Evolutionary conservation across 2,888 invertebrate species (phyloP).

Genomic region (Catocala sponsa): DNA sequence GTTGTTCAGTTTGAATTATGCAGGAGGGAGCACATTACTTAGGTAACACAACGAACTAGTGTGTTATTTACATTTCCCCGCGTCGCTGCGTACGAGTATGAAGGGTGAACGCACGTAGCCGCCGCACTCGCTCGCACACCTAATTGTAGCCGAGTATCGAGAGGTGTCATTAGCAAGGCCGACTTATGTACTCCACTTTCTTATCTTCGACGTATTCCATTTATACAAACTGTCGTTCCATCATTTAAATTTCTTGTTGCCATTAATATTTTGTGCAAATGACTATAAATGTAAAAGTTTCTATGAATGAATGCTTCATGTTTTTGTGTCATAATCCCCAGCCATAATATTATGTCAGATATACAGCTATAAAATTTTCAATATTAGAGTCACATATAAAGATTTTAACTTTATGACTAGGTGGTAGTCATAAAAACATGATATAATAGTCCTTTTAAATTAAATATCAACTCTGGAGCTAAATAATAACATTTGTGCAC

Average conservation of each 20-base stretch:
- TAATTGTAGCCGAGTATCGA: conserved; percentile 48
- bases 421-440: too few relatives aligned
- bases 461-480: too few relatives aligned
- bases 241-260: conserved; percentile 32
- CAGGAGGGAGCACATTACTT: conserved; percentile 24
- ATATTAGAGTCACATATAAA: too few relatives aligned
- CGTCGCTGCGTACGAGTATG: conserved; percentile 31
- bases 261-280: conserved; percentile 16
- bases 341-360: too few relatives aligned
- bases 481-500: too few relatives aligned
- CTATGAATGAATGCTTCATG: background rate
- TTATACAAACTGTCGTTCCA: conserved; percentile 33
- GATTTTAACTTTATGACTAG: too few relatives aligned
- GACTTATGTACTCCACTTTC: conserved; percentile 47
- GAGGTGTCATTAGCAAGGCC: conserved; percentile 56
- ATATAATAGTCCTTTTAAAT: too few relatives aligned
- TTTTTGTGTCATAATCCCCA: background rate
- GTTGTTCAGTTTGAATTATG: conserved; percentile 42
- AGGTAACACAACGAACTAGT: conserved; percentile 23
- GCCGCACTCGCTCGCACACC: conserved; percentile 37
- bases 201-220: conserved; percentile 33
- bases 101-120: conserved; percentile 49
- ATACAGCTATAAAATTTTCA: too few relatives aligned
- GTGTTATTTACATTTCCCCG: conserved; percentile 48
- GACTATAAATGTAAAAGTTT: conserved; percentile 4